Base-by-base conservation (phyloP, 2,797 vertebrate species). In the Lutjanus campechanus region DNA sequence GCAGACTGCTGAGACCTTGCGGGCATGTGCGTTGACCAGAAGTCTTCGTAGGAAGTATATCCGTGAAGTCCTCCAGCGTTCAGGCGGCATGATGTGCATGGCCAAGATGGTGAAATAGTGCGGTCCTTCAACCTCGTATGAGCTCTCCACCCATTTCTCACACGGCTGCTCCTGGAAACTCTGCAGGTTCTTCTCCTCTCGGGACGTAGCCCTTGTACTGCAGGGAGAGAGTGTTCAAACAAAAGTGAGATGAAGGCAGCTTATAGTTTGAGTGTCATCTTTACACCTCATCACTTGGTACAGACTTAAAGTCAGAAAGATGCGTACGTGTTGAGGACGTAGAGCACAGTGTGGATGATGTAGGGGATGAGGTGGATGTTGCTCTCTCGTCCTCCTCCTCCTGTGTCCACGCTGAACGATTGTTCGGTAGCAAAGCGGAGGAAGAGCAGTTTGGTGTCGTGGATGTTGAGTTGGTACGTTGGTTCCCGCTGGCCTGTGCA, bases 301-400 rank as follows among this genome's bases (percentile, higher is more conserved):
- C 9, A n/a, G 53, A 55, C 1, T n/a, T 0, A 54, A 29, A 36
- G 40, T 65, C 20, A 50, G 8, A 59, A 19, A 7, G 6, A 41
- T 41, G 95, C 97, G 63, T 94, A 99, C 98, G 98, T 99, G 96
- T 99, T 99, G 89, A 99, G 97, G 85, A 99, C 98, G 1, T 99
- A 99, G 92, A 99, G 98, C 94, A 99, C 98, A 7, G 98, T 99
- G 95, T 99, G 98, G 89, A 99, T 96, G 91, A 99, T 98, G 96
- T 99, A 99, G 0, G 98, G 98, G 89, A 99, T 98, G 92, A 99
- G 97, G 96, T 99, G 98, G 80, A 99, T 97, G 96, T 99, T 99
- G 96, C 98, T 99, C 94, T 99, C 98, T 11, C 98, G 94, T 56
- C 98, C 98, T 4, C 98, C 98, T 60, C 98, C 98, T 0, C 98